Evolutionary conservation across 1,140 invertebrate genomes (phyloP).

Genomic region (Caenorhabditis brenneri): DNA sequence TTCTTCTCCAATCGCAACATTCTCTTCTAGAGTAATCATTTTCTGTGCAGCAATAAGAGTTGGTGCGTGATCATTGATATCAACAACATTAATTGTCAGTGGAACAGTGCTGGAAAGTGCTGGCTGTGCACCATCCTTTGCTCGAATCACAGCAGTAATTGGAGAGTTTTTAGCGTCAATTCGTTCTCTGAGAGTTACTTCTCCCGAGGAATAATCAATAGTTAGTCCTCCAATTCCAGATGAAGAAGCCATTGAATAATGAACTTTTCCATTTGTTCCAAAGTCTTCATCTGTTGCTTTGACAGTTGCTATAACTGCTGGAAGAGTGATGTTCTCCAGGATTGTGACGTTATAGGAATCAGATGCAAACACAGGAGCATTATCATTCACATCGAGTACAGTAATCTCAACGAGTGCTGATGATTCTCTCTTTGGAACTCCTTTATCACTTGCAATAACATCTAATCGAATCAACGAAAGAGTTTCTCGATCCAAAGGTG

Average conservation of each 20-base stretch:
- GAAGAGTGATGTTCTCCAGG: conserved; percentile 86
- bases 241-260: conserved; percentile 71
- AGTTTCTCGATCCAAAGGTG: conserved; percentile 83
- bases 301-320: conserved; percentile 82
- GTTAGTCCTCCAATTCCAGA: conserved; percentile 67
- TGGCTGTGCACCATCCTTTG: conserved; percentile 83
- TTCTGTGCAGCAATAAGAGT: conserved; percentile 53
- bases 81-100: conserved; percentile 84
- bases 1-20: conserved; percentile 75
- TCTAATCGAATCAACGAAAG: conserved; percentile 80
- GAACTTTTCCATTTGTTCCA: conserved; percentile 81
- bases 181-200: conserved; percentile 64
- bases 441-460: conserved; percentile 86
- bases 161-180: conserved; percentile 61
- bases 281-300: conserved; percentile 86
- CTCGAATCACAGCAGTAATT: conserved; percentile 78
- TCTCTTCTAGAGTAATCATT: conserved; percentile 64
- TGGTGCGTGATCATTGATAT: conserved; percentile 81
- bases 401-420: conserved; percentile 81
- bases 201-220: conserved; percentile 70
- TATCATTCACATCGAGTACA: conserved; percentile 80
- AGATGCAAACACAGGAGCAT: conserved; percentile 62
- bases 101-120: conserved; percentile 73
- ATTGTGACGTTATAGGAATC: conserved; percentile 76
- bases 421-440: conserved; percentile 82